These are phyloP conservation scores for Pollachius pollachius DNA, from an alignment of 2,113 vertebrate species.

Conservation along the genomic window DNA sequence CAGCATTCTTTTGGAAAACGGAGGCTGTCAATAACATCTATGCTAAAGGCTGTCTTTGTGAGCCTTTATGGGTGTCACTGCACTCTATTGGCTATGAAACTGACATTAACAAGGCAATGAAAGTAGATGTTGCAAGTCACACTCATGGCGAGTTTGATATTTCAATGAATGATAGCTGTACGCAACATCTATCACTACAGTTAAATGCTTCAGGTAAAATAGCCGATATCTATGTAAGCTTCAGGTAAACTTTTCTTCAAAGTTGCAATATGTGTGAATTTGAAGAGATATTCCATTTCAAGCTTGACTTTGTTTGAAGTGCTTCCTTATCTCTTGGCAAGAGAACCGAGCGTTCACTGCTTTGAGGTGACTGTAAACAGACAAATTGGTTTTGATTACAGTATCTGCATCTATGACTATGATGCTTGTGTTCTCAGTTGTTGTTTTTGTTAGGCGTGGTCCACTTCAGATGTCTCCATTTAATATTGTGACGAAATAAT, in stretches of 20 bases:
- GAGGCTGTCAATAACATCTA: conserved; percentile 43
- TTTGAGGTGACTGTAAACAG: too few species aligned
- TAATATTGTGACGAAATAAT: too few species aligned
- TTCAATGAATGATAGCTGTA: conserved; percentile 12
- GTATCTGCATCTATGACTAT: not conserved
- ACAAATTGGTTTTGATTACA: not conserved
- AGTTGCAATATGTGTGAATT: conserved; percentile 14
- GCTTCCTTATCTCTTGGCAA: not conserved
- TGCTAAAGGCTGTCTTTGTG: conserved; percentile 31
- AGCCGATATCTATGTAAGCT: conserved; percentile 15
- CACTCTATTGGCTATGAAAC: conserved; percentile 41
- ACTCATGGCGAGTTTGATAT: conserved; percentile 4
- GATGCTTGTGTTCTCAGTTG: not conserved
- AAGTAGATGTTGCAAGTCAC: conserved; percentile 14
- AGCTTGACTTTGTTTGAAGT: conserved; percentile 1
- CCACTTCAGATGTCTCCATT: too few species aligned
- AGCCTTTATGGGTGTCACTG: conserved; percentile 23
- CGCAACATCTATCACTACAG: conserved; percentile 8
- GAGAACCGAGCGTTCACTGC: not conserved
- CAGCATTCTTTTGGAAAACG: conserved; percentile 21
- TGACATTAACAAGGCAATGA: conserved; percentile 33
- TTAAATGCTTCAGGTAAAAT: conserved; percentile 26
- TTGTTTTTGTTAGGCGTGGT: not conserved
- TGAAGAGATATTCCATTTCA: conserved; percentile 13
- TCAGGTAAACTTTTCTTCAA: conserved; percentile 23